phyloP scores from a whole-genome alignment of 1,140 invertebrate species.

The Sycophaga agraensis region DNA sequence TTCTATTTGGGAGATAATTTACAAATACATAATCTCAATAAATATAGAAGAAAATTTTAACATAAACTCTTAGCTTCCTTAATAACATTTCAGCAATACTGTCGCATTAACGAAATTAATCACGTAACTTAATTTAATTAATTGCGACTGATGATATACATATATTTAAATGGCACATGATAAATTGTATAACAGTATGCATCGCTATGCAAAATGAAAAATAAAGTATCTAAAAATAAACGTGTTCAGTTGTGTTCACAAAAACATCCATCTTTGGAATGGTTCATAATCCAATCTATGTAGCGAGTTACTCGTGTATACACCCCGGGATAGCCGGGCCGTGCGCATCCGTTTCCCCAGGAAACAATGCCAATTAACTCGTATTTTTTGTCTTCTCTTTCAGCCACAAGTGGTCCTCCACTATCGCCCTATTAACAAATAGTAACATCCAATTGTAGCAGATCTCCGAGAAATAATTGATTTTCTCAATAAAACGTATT shows the following conservation, averaged over 20 bases:
- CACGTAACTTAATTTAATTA: no score
- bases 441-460: no score
- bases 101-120: constrained; percentile 8
- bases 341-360: constrained; percentile 56
- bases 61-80: no score
- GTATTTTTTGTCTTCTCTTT: constrained; percentile 71
- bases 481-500: no score
- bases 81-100: no score
- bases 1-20: no score
- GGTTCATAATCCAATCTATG: constrained; percentile 66
- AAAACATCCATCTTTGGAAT: constrained; percentile 64
- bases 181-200: no score
- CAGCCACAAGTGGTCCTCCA: constrained; percentile 80
- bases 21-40: not conserved
- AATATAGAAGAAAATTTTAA: no score
- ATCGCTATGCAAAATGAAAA: no score
- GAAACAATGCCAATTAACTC: constrained; percentile 70
- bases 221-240: not conserved
- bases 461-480: no score
- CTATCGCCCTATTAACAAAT: constrained; percentile 76
- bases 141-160: no score
- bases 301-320: constrained; percentile 72
- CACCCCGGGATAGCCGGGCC: constrained; percentile 67
- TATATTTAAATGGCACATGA: constrained; percentile 14
- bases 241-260: constrained; percentile 44